Base-by-base conservation (phyloP, 2,797 vertebrate species). In the Cryptoblepharus egeriae region DNA sequence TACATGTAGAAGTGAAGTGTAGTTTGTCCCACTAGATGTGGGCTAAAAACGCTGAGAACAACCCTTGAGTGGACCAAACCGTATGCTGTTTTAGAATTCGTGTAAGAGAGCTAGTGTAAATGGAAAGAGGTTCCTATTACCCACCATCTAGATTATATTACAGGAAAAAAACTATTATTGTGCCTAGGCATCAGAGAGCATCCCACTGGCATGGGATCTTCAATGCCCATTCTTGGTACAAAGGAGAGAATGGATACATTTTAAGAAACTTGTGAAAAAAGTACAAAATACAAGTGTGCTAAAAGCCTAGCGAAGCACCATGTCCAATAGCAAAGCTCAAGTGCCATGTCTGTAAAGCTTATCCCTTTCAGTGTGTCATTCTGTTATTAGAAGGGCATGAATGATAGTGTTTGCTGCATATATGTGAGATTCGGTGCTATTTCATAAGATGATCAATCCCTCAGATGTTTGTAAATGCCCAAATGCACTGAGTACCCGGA, bases 251-350 rank as follows among this genome's bases (percentile, higher is more conserved):
- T 68, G 49, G 8, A 15, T 22, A 30, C 35, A 84, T 65, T 79
- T 73, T 52, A 52, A n/a, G 30, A 61, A 3, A 26, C 37, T 76
- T 76, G 80, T 82, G 73, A 75, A 69, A n/a, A 52, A 16, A 57
- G 18, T 70, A 35, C 32, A 52, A 58, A 79, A 57, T 52, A 35
- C 26, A 72, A 72, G 49, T 55, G 32, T 20, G 45, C 5, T 74
- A 58, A 15, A 52, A 45, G 24, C 37, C 39, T 13, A 74, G 49
- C 57, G 35, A 32, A 71, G 42, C 11, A 52, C 13, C 49, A 18
- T 52, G 45, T 49, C 45, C 12, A 49, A 49, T 49, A 49, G 7
- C 45, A 49, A 4, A 52, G 13, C 2, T 52, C 49, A 52, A 52
- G 49, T 52, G 55, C 35, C 39, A 52, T 63, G 64, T 67, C 39